Base-by-base conservation (phyloP, 1,140 invertebrate genomes). In the Heliconius melpomene region DNA sequence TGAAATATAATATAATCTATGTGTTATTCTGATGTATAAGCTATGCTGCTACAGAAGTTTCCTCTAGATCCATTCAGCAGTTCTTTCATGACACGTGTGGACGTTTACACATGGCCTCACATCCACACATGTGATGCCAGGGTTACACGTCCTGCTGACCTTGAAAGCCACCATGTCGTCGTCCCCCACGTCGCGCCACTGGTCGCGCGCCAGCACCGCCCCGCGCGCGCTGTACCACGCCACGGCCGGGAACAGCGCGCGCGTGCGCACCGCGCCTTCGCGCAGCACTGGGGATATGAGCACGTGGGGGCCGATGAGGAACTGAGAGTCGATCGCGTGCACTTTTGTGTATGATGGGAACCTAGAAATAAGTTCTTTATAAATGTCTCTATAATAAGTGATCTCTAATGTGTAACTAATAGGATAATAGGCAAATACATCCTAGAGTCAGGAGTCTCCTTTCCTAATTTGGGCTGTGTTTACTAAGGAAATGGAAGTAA, bases 201-300 rank as follows among this genome's bases (percentile, higher is more conserved):
- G 77, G 66, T 88, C 84, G 11, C 95, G 95, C 40, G 91, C 87
- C 2, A 95, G 87, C 11, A 66, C 20, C 87, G 75, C 82, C 26
- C 95, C 95, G 9, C 96, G 95, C 82, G 96, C 95, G 88, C 97
- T 95, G 85, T 97, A 98, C 98, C 98, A 98, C 18, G 79, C 79
- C 6, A 95, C 96, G 26, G 93, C 91, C 2, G 98, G 98, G 82
- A 98, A 94, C 85, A 97, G 98, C 5, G 96, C 95, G 2, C 90
- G 86, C 2, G 97, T 94, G 1, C 86, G 86, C 20, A 85, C 94
- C 77, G 95, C 89, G 29, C 91, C 90, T 84, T 95, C 77, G 82
- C 96, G 93, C 77, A 98, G 90, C 66, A 98, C 96, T 16, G 98
- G 98, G 32, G 96, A 93, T 66, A 99, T 96, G 94, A 98, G 96